phyloP scores from a whole-genome alignment of 2,797 vertebrate genomes.

The Gobionotothen gibberifrons region DNA sequence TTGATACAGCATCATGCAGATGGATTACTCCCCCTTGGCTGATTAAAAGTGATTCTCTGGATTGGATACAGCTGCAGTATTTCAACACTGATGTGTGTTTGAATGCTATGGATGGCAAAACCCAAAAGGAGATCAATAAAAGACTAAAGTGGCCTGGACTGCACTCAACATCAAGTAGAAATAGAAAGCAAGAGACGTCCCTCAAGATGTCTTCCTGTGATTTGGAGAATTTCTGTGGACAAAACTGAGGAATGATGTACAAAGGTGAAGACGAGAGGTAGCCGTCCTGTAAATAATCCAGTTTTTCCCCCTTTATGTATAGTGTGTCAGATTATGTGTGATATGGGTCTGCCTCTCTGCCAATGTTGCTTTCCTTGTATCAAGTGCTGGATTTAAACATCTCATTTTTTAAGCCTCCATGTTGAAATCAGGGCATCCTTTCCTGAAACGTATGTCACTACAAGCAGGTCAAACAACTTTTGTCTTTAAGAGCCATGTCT shows the following conservation, averaged over 20 bases:
- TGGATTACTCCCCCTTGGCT: slow-evolving; percentile 7
- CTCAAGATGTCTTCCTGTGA: not conserved
- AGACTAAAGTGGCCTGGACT: not conserved
- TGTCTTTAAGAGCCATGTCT: slow-evolving; percentile 28
- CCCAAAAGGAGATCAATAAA: not conserved
- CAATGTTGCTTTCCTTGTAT: slow-evolving; percentile 50
- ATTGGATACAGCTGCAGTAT: slow-evolving; percentile 1
- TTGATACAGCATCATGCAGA: not conserved
- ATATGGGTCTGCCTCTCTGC: slow-evolving; percentile 25
- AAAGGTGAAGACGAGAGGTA: slow-evolving; percentile 28
- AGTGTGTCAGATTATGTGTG: slow-evolving; percentile 50
- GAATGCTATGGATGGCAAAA: slow-evolving; percentile 15
- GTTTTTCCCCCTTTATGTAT: slow-evolving; percentile 21
- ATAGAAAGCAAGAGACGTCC: not conserved
- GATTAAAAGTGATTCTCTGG: slow-evolving; percentile 9
- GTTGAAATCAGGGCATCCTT: slow-evolving; percentile 49
- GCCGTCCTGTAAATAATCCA: slow-evolving; percentile 64
- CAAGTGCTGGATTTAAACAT: slow-evolving; percentile 65
- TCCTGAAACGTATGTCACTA: slow-evolving; percentile 20
- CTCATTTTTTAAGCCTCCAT: slow-evolving; percentile 40
- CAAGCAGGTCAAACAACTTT: slow-evolving; percentile 46
- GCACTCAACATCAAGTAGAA: slow-evolving; percentile 2
- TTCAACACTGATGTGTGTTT: slow-evolving; percentile 15
- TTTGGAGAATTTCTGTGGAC: slow-evolving; percentile 13
- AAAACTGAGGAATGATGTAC: slow-evolving; percentile 27